Evolutionary conservation across 2,797 vertebrate species (phyloP), one percentile per base, ranked within the genome.

Genomic region (Myotis planiceps): DNA sequence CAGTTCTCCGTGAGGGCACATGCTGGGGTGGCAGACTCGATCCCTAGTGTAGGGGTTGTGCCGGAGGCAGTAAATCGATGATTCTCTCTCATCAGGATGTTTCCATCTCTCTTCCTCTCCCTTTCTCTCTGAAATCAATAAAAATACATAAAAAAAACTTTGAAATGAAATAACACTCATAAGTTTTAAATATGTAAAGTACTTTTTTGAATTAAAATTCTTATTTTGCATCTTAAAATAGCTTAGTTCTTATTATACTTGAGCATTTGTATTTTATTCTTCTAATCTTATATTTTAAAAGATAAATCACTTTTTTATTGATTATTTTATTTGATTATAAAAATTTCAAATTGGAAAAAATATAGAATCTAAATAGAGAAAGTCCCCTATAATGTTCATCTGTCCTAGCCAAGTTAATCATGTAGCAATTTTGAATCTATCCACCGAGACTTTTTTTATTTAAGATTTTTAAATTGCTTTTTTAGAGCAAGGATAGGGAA

Each of bases 161-260:
- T 84, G 86, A 95, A 89, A 25, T 92, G 29, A 82, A 86, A n/a
- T 60, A 75, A 78, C 9, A 78, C n/a, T 88, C 3, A 71, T 27
- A 63, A 86, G 5, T 84, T 94, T 16, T 81, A 72, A 68, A 74
- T 19, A 53, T 60, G 51, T 9, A 29, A 82, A 87, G 25, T 86
- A 37, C 25, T 49, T 94, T 90, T 63, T 94, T 87, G 15, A 88
- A 69, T 89, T 96, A 69, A 85, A 81, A 68, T 74, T 92, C 16
- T 72, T 53, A 68, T 68, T 85, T 95, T 68, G 42, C 6, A 37
- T 60, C 55, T 92, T 78, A 71, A 75, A 71, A 68, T 75, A 82
- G 13, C 42, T 65, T 79, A 80, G 66, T 89, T 86, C 32, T 96
- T 93, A 72, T 14, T 72, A 2, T 93, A 18, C 12, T 58, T 63